Base-by-base conservation (phyloP, 2,797 vertebrate species). In the Rhinogobio ventralis region DNA sequence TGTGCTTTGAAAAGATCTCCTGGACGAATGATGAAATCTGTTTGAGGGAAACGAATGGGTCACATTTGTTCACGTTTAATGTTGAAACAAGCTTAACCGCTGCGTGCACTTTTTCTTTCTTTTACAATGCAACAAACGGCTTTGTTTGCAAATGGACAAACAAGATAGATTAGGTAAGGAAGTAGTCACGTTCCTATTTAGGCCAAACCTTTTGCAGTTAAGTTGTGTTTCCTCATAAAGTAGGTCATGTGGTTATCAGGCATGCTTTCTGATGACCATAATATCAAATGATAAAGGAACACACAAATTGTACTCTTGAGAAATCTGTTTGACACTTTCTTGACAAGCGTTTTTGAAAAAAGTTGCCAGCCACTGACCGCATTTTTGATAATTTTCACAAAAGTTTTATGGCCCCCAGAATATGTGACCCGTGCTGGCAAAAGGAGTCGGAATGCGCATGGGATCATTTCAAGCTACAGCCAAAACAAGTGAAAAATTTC, bases 1-100 rank as follows among this genome's bases (percentile, higher is more conserved):
- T 86, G 85, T 79, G 23, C 49, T 84, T 84, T 68, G 36, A 79
- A 77, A 84, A 76, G 66, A 49, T 57, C 20, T 36, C 33, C 45
- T 25, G 42, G 7, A 78, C 14, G 11, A 57, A 62, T 73, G 7
- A 33, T 53, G 46, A 55, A 76, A 66, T 39, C 20, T 46, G n/a
- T 79, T 64, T 60, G 60, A 28, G 42, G 60, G 42, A 49, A 30
- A 67, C 8, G 2, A 78, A 20, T 60, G 57, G 39, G 55, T 45
- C 9, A 1, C 77, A 15, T 67, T 28, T 51, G 28, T 64, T 76
- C 46, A 25, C 6, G 0, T 49, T 49, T 62, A 7, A 46, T 62
- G 8, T 49, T 46, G 80, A 60, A 71, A 57, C 68, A 60, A 81
- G 36, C 57, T 60, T 28, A 69, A 71, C 67, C 13, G 11, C 67